phyloP scores from a whole-genome alignment of 2,797 vertebrate genomes.

The Sarcoramphus papa region DNA sequence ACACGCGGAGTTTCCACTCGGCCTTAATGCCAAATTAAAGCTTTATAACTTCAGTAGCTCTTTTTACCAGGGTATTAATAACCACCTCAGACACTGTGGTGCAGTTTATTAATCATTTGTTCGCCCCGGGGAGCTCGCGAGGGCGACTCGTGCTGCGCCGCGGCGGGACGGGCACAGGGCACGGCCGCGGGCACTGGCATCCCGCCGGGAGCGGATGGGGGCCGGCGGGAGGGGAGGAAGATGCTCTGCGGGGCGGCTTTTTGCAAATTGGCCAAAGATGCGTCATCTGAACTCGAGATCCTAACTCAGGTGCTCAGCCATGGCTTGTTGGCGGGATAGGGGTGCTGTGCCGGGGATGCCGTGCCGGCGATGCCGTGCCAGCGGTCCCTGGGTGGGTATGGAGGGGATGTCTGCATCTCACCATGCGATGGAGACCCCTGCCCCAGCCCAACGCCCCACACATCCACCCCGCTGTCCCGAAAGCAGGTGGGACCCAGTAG shows the following conservation, averaged over 20 bases:
- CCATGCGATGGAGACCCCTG: accelerated
- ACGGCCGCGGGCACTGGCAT: accelerated
- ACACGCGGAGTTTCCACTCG: slow-evolving; percentile 37
- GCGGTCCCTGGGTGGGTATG: too few relatives aligned
- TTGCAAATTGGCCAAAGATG: neutral
- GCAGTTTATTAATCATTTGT: slow-evolving; percentile 63
- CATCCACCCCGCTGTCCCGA: neutral
- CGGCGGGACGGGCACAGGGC: neutral
- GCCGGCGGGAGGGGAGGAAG: neutral
- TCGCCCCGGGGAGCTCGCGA: neutral
- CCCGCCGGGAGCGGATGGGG: neutral
- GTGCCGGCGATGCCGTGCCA: neutral
- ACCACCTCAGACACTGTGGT: slow-evolving; percentile 63
- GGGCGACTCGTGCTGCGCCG: neutral
- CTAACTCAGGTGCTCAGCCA: neutral
- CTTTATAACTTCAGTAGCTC: slow-evolving; percentile 68
- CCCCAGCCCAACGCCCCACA: neutral
- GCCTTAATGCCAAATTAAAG: slow-evolving; percentile 69
- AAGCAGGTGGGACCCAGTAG: neutral
- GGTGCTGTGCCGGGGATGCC: accelerated
- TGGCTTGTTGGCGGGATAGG: neutral
- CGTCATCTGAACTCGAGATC: neutral
- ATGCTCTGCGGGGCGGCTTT: neutral
- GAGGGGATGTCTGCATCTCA: neutral
- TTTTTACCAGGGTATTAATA: slow-evolving; percentile 68